Conservation (phyloP, 1,140 invertebrate genomes). For the Cydia amplana region DNA sequence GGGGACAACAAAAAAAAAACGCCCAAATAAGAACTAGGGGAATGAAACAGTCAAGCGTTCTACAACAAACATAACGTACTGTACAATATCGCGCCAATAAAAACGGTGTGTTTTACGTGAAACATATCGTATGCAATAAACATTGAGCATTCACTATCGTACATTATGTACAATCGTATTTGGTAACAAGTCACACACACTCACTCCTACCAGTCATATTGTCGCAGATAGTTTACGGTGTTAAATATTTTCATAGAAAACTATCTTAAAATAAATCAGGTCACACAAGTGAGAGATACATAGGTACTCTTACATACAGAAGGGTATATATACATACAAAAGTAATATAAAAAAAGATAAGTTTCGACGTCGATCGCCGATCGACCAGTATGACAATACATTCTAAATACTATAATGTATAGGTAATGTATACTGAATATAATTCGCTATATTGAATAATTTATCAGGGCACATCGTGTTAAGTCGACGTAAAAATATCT, state of each 20-base stretch:
- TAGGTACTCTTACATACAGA: constrained; percentile 41
- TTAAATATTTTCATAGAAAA: constrained; percentile 61
- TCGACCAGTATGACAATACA: constrained; percentile 42
- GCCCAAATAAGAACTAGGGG: constrained; percentile 7
- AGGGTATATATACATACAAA: constrained; percentile 39
- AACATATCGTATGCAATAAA: constrained; percentile 39
- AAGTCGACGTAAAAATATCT: constrained; percentile 56
- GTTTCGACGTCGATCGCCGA: constrained; percentile 41
- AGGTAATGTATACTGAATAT: constrained; percentile 44
- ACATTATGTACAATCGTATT: constrained; percentile 62
- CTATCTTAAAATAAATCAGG: constrained; percentile 76
- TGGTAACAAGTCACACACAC: constrained; percentile 66
- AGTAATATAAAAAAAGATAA: constrained; percentile 39
- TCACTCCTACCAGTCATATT: constrained; percentile 41
- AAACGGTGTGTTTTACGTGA: constrained; percentile 45
- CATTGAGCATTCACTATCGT: constrained; percentile 54
- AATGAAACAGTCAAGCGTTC: constrained; percentile 27
- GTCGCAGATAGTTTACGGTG: constrained; percentile 57
- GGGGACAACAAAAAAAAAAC: too few species aligned
- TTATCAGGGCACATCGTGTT: constrained; percentile 49
- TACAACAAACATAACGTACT: constrained; percentile 23
- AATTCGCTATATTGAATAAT: constrained; percentile 46
- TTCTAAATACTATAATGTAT: constrained; percentile 42
- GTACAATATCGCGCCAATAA: constrained; percentile 43
- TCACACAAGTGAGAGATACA: constrained; percentile 71